Conservation (phyloP, 2,888 invertebrate species). For the Apodemia mormo region DNA sequence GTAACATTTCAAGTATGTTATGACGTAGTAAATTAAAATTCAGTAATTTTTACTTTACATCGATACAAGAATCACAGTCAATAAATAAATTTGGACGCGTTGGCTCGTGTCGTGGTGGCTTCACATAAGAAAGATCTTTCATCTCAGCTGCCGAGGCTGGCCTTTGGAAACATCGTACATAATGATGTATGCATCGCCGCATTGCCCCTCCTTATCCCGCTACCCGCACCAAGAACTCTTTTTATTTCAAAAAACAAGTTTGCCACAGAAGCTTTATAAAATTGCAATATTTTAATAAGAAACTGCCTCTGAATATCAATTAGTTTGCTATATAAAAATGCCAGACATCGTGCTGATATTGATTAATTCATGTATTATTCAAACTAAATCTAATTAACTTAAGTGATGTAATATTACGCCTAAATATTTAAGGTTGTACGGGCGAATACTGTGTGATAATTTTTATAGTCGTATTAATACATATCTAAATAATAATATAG, state of each 20-base stretch:
- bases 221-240: slow-evolving; percentile 43
- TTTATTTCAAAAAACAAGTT: slow-evolving; percentile 62
- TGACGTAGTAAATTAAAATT: background rate
- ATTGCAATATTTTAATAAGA: slow-evolving; percentile 72
- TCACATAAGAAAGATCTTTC: slow-evolving; percentile 60
- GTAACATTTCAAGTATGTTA: background rate
- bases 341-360: slow-evolving; percentile 43
- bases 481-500: no score
- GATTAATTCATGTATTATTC: slow-evolving; percentile 64
- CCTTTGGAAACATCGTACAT: slow-evolving; percentile 46
- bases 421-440: slow-evolving; percentile 43
- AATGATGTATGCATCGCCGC: slow-evolving; percentile 56
- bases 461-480: no score
- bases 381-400: slow-evolving; percentile 52
- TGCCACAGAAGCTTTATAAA: slow-evolving; percentile 59
- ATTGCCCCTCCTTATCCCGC: slow-evolving; percentile 40
- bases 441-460: slow-evolving; percentile 40
- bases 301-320: slow-evolving; percentile 63
- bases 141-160: slow-evolving; percentile 51
- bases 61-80: slow-evolving; percentile 35
- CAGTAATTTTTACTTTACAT: slow-evolving; percentile 24
- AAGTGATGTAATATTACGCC: slow-evolving; percentile 26
- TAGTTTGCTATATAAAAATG: slow-evolving; percentile 59
- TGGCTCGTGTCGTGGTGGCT: slow-evolving; percentile 48
- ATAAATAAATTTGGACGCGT: slow-evolving; percentile 42